Percentiles rank a stretch among this genome's conserved stretches.
Evolutionary conservation across 2,113 vertebrate species (phyloP).

Genomic region (Calidris pygmaea): DNA sequence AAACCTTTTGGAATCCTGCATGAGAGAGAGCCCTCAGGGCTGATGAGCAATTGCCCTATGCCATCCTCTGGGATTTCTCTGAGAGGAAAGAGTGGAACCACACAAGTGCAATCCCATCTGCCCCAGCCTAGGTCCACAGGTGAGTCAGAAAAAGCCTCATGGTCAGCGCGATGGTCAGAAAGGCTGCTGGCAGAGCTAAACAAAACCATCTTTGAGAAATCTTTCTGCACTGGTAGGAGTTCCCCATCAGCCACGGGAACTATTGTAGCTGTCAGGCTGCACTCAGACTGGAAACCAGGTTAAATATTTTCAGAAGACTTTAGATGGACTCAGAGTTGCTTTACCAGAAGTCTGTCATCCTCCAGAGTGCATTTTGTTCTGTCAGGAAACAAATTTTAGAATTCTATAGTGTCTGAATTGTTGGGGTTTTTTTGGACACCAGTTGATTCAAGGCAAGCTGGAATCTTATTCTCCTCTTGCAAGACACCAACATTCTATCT

Average conservation of each 20-base stretch:
- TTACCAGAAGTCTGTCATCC: background rate
- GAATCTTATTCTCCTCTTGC: background rate
- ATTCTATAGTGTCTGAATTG: background rate
- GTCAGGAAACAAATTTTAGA: background rate
- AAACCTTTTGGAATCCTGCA: conserved; percentile 70
- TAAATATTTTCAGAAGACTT: background rate
- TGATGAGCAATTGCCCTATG: conserved; percentile 70
- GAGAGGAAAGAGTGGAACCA: conserved; percentile 72
- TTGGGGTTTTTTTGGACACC: background rate
- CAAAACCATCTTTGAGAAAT: background rate
- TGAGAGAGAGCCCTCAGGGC: conserved; percentile 64
- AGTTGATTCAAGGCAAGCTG: background rate
- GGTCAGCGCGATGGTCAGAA: conserved; percentile 11
- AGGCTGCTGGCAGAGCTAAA: conserved; percentile 51
- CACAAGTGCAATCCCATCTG: conserved; percentile 69
- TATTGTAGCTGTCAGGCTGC: background rate
- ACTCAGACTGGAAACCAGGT: background rate
- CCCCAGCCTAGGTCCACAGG: conserved; percentile 74
- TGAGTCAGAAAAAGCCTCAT: conserved; percentile 67
- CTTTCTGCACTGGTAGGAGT: background rate
- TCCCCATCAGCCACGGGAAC: background rate
- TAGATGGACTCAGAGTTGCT: background rate
- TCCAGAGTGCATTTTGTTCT: background rate
- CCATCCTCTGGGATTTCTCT: conserved; percentile 70
- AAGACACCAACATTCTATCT: background rate